A percentile compares a stretch with the other conserved stretches of the same genome.
These are phyloP conservation scores for Clusia tigrina DNA, from an alignment of 2,888 invertebrate genomes.

Conservation along the genomic window DNA sequence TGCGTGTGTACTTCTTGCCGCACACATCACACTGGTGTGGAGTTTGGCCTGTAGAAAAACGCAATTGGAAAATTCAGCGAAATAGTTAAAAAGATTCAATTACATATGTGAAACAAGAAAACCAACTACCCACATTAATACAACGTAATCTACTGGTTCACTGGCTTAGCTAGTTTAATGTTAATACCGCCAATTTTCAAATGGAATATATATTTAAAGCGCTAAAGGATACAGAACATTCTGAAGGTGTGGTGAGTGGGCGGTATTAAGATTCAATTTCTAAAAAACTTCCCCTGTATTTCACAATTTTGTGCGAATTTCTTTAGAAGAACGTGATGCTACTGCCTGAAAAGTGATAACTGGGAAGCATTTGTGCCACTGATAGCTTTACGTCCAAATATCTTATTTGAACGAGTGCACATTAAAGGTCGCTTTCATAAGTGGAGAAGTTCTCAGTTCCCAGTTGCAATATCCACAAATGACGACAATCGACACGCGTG, in stretches of 20 bases:
- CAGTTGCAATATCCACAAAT: slow-evolving; percentile 39
- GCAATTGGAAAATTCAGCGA: background rate
- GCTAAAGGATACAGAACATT: background rate
- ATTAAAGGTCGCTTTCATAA: no score
- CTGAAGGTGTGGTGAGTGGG: slow-evolving; percentile 14
- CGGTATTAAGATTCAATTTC: background rate
- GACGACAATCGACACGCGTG: slow-evolving; percentile 47
- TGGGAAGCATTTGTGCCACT: background rate
- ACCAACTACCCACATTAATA: background rate
- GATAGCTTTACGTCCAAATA: no score
- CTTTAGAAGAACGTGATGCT: background rate
- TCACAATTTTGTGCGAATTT: background rate
- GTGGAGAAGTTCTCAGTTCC: no score
- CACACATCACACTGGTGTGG: slow-evolving; percentile 88
- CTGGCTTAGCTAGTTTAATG: background rate
- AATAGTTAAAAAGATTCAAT: no score
- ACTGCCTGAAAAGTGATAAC: background rate
- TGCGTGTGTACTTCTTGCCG: slow-evolving; percentile 87
- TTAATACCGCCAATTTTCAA: slow-evolving; percentile 1
- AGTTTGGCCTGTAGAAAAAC: slow-evolving; percentile 74
- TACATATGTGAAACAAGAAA: background rate
- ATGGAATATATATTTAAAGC: background rate
- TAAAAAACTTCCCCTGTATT: background rate
- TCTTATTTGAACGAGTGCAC: no score
- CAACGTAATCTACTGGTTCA: background rate